These are phyloP conservation scores for Latrodectus hesperus DNA, from an alignment of 2,888 invertebrate genomes.

Conservation along the genomic window DNA sequence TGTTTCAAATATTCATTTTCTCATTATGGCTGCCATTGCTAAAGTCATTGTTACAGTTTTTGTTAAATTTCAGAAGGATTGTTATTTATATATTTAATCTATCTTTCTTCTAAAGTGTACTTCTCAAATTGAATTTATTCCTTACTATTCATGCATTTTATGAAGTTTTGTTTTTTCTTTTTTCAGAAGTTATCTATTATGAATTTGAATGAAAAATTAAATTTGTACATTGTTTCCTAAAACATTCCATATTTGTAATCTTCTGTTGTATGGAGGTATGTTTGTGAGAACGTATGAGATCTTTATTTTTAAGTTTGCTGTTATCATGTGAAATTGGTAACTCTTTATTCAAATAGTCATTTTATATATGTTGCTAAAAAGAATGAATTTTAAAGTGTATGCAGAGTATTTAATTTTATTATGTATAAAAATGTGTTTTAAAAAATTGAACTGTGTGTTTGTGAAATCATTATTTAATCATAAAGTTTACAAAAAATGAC, in stretches of 20 bases:
- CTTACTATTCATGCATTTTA: constrained; percentile 7
- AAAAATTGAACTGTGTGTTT: constrained; percentile 21
- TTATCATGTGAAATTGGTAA: constrained; percentile 4
- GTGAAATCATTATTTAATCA: constrained; percentile 16
- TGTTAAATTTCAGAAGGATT: constrained; percentile 32
- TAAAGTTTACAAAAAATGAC: constrained; percentile 25
- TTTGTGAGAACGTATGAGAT: neutral
- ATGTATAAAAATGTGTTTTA: constrained; percentile 7
- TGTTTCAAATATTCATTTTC: constrained; percentile 18
- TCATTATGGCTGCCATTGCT: constrained; percentile 21
- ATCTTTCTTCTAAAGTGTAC: constrained; percentile 19
- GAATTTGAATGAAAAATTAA: neutral
- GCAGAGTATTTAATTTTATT: constrained; percentile 29
- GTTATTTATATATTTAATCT: constrained; percentile 39
- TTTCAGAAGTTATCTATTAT: neutral
- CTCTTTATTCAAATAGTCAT: neutral
- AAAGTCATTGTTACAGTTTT: constrained; percentile 56
- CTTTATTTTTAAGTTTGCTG: constrained; percentile 20
- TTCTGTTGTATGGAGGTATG: too few relatives aligned
- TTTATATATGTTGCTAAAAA: constrained; percentile 8
- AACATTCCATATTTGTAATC: constrained; percentile 27
- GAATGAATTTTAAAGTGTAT: neutral
- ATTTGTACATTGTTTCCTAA: constrained; percentile 15
- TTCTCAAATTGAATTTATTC: neutral
- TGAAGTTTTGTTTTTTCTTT: constrained; percentile 4